Base-by-base conservation (phyloP, 2,113 vertebrate species). In the Numenius arquata region DNA sequence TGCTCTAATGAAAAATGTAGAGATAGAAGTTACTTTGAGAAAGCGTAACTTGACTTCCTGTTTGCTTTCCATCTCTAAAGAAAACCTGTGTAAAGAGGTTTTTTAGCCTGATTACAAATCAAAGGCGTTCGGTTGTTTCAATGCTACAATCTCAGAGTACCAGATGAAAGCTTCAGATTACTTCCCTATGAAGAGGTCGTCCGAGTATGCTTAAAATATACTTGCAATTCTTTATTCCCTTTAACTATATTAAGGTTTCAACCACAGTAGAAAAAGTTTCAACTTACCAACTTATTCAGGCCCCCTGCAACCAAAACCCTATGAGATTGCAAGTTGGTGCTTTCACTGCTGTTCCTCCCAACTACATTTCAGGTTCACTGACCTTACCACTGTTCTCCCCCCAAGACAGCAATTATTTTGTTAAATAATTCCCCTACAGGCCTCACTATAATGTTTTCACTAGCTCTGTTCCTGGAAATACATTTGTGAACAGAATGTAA, bases 371-470 rank as follows among this genome's bases (percentile, higher is more conserved):
- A 72, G 15, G 10, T 56, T 74, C 84, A 29, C 65, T n/a, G 27
- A 58, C n/a, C 34, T 27, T 4, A 40, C 3, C 4, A 1, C 7
- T 40, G 12, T 7, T 58, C 19, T 43, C 5, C 3, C 8, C 4
- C 8, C 4, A 5, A 30, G 18, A 15, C 0, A 73, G 25, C 15
- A 55, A 71, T 38, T 74, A 43, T 34, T 61, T 38, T 22, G 17
- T 41, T 45, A 74, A 66, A 16, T 38, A 48, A 50, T 26, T 45
- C 22, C 53, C 11, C 43, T 52, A 22, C 14, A 84, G 34, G 29
- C 5, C 21, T 15, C 55, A 22, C 2, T 3, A 34, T 4, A 30
- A 70, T 1, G 1, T 61, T 72, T 43, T 66, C n/a, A 62, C 47
- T 30, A 41, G 48, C 43, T 89, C 23, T 36, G 7, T 58, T 81